A percentile compares a stretch with the other conserved stretches of the same genome.
Evolutionary conservation across 2,888 invertebrate genomes (phyloP).

Genomic region (Piscicola geometra): DNA sequence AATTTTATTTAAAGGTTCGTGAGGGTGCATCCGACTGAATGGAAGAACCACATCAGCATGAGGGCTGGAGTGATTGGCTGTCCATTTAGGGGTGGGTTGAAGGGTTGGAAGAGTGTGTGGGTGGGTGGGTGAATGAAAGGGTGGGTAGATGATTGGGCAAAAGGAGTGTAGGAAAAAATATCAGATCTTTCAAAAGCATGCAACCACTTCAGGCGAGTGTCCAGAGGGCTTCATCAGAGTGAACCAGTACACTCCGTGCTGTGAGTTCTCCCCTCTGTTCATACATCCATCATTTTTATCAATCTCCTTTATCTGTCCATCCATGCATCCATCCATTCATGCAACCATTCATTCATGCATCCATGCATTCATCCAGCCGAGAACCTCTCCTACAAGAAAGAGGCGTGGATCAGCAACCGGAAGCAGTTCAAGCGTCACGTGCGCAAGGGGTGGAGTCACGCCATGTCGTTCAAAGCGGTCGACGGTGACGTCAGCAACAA

Average conservation of each 20-base stretch:
- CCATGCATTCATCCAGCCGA: constrained; percentile 53
- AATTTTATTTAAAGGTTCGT: constrained; percentile 53
- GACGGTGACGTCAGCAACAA: constrained; percentile 55
- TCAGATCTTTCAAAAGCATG: too few species aligned
- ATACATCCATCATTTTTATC: background rate
- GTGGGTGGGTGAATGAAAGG: background rate
- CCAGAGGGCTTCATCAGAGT: constrained; percentile 58
- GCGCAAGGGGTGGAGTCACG: constrained; percentile 48
- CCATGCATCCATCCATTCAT: too few species aligned
- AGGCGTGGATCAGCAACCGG: constrained; percentile 59
- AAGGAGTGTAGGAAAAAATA: background rate
- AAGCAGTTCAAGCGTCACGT: constrained; percentile 58
- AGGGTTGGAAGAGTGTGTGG: background rate
- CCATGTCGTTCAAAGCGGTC: constrained; percentile 58
- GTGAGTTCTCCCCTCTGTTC: constrained; percentile 51
- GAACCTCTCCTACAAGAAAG: constrained; percentile 59
- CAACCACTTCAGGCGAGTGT: constrained; percentile 53
- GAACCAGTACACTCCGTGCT: constrained; percentile 58
- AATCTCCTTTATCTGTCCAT: background rate
- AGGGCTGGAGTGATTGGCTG: constrained; percentile 59
- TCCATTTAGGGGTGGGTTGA: constrained; percentile 53
- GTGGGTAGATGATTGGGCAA: background rate
- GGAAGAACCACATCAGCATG: constrained; percentile 59
- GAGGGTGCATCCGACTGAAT: constrained; percentile 58
- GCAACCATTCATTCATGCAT: background rate